A percentile compares a stretch with the other conserved stretches of the same genome.
Conservation (phyloP, 2,888 invertebrate species). For the Parapristionchus giblindavisi region DNA sequence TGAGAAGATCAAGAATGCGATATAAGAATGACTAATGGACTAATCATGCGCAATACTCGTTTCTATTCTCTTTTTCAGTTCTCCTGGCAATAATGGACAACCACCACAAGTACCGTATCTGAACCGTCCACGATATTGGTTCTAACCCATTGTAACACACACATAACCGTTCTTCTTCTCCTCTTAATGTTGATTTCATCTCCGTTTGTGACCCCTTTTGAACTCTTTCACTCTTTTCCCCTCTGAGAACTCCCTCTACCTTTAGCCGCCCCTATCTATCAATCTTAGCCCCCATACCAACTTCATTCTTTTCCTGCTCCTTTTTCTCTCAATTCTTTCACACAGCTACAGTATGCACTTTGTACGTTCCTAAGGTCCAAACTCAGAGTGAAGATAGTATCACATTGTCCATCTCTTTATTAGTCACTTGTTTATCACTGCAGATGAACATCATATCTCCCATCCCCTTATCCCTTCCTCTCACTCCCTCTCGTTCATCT, state of each 20-base stretch:
- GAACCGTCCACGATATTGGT: slow-evolving; percentile 61
- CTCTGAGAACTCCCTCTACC: neutral
- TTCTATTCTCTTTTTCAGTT: slow-evolving; percentile 7
- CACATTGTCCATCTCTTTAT: slow-evolving; percentile 24
- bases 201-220: neutral
- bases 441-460: neutral
- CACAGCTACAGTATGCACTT: no score
- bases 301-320: slow-evolving; percentile 1
- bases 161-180: neutral
- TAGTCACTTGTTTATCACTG: slow-evolving; percentile 12
- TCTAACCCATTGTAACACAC: neutral
- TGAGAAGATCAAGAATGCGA: slow-evolving; percentile 11
- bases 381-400: no score
- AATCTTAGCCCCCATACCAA: no score
- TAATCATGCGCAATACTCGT: neutral
- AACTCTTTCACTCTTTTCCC: neutral
- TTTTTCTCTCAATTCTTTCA: slow-evolving; percentile 8
- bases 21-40: slow-evolving; percentile 29
- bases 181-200: neutral
- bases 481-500: slow-evolving; percentile 7
- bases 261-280: neutral
- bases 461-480: neutral
- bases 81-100: neutral
- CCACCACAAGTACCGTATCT: slow-evolving; percentile 42
- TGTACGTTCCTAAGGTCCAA: no score